phyloP scores from a whole-genome alignment of 2,113 vertebrate genomes.

The Gobiocypris rarus region DNA sequence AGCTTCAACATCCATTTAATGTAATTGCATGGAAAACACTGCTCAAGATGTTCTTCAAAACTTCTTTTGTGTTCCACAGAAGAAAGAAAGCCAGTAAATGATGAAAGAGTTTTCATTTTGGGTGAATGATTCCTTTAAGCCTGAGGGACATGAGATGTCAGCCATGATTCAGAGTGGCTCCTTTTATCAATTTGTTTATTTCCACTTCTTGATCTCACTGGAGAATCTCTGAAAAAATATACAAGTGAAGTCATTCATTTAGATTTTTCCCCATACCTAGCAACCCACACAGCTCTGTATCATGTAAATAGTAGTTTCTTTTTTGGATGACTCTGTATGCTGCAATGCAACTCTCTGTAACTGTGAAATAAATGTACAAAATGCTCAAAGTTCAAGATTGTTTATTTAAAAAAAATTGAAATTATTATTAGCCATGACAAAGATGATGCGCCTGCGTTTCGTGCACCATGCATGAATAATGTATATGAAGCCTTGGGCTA shows the following conservation, averaged over 20 bases:
- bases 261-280: not conserved
- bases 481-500: conserved; percentile 72
- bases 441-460: conserved; percentile 63
- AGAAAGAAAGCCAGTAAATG: conserved; percentile 1
- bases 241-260: conserved; percentile 23
- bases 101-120: conserved; percentile 32
- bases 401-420: conserved; percentile 53
- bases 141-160: conserved; percentile 58
- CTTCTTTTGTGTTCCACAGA: conserved; percentile 15
- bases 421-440: conserved; percentile 73
- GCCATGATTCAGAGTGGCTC: conserved; percentile 69
- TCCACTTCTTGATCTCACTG: not conserved
- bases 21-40: conserved; percentile 10
- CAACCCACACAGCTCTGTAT: not conserved
- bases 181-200: conserved; percentile 42
- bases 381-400: conserved; percentile 3
- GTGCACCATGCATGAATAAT: conserved; percentile 77
- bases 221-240: conserved; percentile 2
- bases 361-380: not conserved
- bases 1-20: not conserved
- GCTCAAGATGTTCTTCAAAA: not conserved
- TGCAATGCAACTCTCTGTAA: not conserved
- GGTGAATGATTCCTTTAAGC: conserved; percentile 52
- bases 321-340: not conserved
- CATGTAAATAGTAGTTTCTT: not conserved